Percentiles rank a stretch among this genome's conserved stretches.
Conservation (phyloP, 2,888 invertebrate genomes). For the Ischnura elegans region DNA sequence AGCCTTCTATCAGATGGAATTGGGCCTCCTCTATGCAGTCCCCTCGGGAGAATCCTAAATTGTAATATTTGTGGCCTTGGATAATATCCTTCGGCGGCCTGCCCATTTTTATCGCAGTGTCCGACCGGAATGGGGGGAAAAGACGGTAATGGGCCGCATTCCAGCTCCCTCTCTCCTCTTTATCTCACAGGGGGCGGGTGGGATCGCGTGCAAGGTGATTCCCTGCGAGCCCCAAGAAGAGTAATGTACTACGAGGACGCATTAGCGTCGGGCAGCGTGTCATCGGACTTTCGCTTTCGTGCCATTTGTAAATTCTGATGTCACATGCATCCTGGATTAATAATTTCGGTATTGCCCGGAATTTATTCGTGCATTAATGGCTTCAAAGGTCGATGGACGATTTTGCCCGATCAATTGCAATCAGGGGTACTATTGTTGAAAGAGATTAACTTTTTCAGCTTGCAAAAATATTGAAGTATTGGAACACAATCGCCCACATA, state of each 20-base stretch:
- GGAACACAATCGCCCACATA: too few species aligned
- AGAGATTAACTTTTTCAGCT: too few species aligned
- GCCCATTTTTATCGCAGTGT: not conserved
- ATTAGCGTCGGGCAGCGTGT: not conserved
- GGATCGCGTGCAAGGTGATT: not conserved
- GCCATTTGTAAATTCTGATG: not conserved
- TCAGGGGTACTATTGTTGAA: too few species aligned
- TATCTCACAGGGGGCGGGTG: not conserved
- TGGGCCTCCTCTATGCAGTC: too few species aligned
- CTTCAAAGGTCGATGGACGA: too few species aligned
- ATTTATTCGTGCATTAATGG: too few species aligned
- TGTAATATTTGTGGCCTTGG: too few species aligned
- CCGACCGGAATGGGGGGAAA: not conserved
- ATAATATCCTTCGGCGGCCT: not conserved
- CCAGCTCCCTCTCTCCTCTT: not conserved
- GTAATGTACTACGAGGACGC: not conserved
- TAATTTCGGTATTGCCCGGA: too few species aligned
- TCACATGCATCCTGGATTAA: too few species aligned
- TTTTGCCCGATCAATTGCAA: too few species aligned
- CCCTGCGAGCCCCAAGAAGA: not conserved
- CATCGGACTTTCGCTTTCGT: not conserved
- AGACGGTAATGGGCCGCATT: conserved; percentile 1
- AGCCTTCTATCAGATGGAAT: conserved; percentile 41
- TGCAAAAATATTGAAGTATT: too few species aligned
- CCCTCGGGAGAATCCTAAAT: too few species aligned